Evolutionary conservation across 2,888 invertebrate species (phyloP), one percentile per base, ranked within the genome.

Genomic region (Bibio marci): DNA sequence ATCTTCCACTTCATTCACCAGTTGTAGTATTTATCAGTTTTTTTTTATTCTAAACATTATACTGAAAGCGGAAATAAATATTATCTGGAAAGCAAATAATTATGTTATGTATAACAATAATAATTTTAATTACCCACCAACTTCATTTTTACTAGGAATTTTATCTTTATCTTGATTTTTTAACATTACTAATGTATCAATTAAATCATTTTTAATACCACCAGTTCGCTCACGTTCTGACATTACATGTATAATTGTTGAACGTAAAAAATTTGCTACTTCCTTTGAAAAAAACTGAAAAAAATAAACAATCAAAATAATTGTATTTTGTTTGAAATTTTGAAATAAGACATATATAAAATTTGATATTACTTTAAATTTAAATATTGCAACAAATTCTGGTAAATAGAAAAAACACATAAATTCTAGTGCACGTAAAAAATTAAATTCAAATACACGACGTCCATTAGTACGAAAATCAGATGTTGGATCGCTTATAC

Each of bases 101-200:
- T n/a, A n/a, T n/a, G n/a, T n/a, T n/a, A n/a, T n/a, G n/a, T n/a
- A n/a, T n/a, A n/a, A n/a, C n/a, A n/a, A n/a, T n/a, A n/a, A n/a
- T n/a, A n/a, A n/a, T n/a, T n/a, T n/a, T n/a, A n/a, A n/a, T n/a
- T n/a, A n/a, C n/a, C n/a, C n/a, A n/a, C n/a, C n/a, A 22, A 22
- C 22, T 8, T 22, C 22, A 22, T 22, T 8, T 22, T 22, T 22
- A 22, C 10, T 31, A 10, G 13, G 31, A 14, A 17, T 15, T 17
- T 37, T 37, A 17, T 18, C 12, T 12, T 17, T 18, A 33, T 35
- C 42, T 25, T 35, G 26, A 36, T 57, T 52, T 25, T 56, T 62
- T 5, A 68, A 42, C 2, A 58, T 55, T 26, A 69, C 51, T 10
- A 70, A 47, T 5, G 65, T 46, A 45, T 70, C 69, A 18, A 70